These are phyloP conservation scores for Anoura caudifer DNA, from an alignment of 2,113 vertebrate species.

Conservation along the genomic window DNA sequence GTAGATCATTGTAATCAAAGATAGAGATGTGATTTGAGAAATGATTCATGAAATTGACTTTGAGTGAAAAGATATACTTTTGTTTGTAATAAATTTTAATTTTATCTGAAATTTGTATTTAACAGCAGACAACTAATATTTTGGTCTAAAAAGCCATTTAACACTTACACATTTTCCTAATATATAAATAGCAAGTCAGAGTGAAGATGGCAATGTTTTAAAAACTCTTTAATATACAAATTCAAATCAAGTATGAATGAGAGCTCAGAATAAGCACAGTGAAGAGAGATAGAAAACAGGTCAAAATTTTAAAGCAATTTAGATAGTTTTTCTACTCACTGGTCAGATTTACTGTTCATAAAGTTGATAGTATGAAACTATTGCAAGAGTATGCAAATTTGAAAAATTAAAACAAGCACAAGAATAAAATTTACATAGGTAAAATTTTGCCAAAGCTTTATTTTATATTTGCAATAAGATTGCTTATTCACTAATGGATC, in stretches of 20 bases:
- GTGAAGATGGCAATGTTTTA: neutral
- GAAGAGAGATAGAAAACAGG: neutral
- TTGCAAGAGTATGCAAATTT: neutral
- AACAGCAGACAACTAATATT: neutral
- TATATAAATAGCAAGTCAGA: neutral
- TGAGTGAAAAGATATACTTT: neutral
- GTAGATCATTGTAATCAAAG: slow-evolving; percentile 11
- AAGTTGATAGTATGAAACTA: neutral
- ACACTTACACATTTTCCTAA: neutral
- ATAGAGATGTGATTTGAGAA: neutral
- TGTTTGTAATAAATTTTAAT: neutral
- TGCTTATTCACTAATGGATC: neutral
- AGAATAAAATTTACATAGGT: neutral
- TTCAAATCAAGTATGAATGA: neutral
- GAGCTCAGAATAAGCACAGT: neutral
- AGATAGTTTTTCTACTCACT: neutral
- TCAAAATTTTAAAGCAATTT: neutral
- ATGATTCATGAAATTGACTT: neutral
- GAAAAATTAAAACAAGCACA: neutral
- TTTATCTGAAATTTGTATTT: neutral
- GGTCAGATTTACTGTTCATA: neutral
- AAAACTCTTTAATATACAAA: neutral
- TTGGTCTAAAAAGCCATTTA: neutral
- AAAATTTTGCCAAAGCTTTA: neutral
- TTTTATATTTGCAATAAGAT: neutral